A percentile compares a stretch with the other conserved stretches of the same genome.
Conservation (phyloP, 1,140 invertebrate genomes). For the Ganaspis sp. region DNA sequence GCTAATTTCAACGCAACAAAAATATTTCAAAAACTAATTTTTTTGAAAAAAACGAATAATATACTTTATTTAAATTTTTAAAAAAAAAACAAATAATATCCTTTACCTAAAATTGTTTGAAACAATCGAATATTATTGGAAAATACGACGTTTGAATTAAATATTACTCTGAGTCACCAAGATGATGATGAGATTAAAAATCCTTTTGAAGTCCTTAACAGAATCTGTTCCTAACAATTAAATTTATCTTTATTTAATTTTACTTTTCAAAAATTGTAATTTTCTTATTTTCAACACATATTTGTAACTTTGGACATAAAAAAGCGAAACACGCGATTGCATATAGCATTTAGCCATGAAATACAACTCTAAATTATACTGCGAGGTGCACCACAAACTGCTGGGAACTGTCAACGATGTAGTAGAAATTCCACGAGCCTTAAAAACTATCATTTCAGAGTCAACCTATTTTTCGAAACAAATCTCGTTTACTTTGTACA, state of each 20-base stretch:
- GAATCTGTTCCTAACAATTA: too few relatives aligned
- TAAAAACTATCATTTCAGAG: not conserved
- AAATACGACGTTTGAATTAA: too few relatives aligned
- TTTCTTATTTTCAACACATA: not conserved
- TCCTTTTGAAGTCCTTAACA: too few relatives aligned
- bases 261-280: not conserved
- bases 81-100: too few relatives aligned
- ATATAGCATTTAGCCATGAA: not conserved
- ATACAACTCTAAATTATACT: conserved; percentile 10
- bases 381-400: conserved; percentile 7
- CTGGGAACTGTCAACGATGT: not conserved
- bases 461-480: conserved; percentile 4
- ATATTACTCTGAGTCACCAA: too few relatives aligned
- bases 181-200: too few relatives aligned
- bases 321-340: conserved; percentile 13
- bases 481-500: conserved; percentile 7
- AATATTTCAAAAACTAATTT: too few relatives aligned
- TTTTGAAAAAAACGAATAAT: too few relatives aligned
- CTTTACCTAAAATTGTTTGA: too few relatives aligned
- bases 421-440: not conserved
- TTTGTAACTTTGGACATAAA: conserved; percentile 10
- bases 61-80: too few relatives aligned
- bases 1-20: too few relatives aligned
- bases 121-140: too few relatives aligned
- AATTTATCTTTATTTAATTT: not conserved